Evolutionary conservation across 2,888 invertebrate genomes (phyloP).

Genomic region (Axea sp.): DNA sequence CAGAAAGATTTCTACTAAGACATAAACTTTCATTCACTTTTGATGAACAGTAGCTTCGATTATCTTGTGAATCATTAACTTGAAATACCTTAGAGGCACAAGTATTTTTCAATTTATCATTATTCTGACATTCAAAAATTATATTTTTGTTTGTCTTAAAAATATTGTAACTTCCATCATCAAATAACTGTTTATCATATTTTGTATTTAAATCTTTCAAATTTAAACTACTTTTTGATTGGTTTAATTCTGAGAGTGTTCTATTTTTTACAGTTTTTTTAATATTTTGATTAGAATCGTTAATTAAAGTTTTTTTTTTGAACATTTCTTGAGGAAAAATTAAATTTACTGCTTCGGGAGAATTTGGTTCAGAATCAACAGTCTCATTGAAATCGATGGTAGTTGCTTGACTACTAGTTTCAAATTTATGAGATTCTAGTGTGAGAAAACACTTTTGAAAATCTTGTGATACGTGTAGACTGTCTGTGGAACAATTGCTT

Average conservation of each 20-base stretch:
- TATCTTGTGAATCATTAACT: no score
- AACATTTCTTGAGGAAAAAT: constrained; percentile 19
- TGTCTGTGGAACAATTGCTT: no score
- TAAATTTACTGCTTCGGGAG: background rate
- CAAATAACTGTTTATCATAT: no score
- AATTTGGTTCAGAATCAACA: background rate
- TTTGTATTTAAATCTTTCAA: background rate
- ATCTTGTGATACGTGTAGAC: background rate
- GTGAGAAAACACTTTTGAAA: background rate
- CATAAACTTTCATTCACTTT: no score
- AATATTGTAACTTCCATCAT: no score
- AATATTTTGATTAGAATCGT: constrained; percentile 8
- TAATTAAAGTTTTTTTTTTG: background rate
- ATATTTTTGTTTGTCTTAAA: no score
- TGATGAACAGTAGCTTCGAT: no score
- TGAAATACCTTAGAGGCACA: no score
- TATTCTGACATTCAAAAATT: no score
- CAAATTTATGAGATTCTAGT: background rate
- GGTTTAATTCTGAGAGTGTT: background rate
- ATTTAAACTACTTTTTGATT: background rate
- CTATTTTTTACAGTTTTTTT: background rate
- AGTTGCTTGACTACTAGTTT: constrained; percentile 6
- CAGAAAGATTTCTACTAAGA: no score
- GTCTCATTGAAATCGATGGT: background rate
- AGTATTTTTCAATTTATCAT: no score